Conservation (phyloP, 2,797 vertebrate genomes). For the Onychomys arenicola region DNA sequence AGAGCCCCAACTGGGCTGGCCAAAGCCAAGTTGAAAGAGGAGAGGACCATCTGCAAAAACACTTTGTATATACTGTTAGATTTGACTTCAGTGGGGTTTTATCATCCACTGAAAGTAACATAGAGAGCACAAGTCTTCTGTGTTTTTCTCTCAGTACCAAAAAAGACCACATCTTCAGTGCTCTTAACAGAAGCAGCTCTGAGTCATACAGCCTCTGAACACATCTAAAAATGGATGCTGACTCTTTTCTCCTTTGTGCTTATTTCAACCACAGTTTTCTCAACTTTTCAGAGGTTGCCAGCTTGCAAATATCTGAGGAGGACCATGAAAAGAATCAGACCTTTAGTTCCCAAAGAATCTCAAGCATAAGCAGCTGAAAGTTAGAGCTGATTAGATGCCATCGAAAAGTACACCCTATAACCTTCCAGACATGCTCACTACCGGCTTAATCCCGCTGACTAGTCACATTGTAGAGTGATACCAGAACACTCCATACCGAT, state of each 20-base stretch:
- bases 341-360: slow-evolving; percentile 57
- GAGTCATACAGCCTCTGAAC: slow-evolving; percentile 77
- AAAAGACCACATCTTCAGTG: slow-evolving; percentile 65
- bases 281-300: slow-evolving; percentile 75
- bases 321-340: slow-evolving; percentile 62
- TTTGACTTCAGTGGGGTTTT: neutral
- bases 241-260: slow-evolving; percentile 66
- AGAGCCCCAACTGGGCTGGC: neutral
- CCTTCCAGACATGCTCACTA: neutral
- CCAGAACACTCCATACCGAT: neutral
- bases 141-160: slow-evolving; percentile 57
- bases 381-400: neutral
- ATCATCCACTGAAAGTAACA: slow-evolving; percentile 46
- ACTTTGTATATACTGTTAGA: neutral
- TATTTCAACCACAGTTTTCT: slow-evolving; percentile 76
- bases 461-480: neutral
- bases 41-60: slow-evolving; percentile 4
- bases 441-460: neutral
- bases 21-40: neutral
- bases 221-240: slow-evolving; percentile 76
- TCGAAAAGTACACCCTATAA: neutral
- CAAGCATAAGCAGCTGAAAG: neutral
- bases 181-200: slow-evolving; percentile 75
- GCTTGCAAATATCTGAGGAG: slow-evolving; percentile 64
- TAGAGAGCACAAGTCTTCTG: slow-evolving; percentile 49